Evolutionary conservation across 92 coral and sea anemone genomes (phyloP), one percentile per base, ranked within the genome.

Genomic region (Muricea muricata): DNA sequence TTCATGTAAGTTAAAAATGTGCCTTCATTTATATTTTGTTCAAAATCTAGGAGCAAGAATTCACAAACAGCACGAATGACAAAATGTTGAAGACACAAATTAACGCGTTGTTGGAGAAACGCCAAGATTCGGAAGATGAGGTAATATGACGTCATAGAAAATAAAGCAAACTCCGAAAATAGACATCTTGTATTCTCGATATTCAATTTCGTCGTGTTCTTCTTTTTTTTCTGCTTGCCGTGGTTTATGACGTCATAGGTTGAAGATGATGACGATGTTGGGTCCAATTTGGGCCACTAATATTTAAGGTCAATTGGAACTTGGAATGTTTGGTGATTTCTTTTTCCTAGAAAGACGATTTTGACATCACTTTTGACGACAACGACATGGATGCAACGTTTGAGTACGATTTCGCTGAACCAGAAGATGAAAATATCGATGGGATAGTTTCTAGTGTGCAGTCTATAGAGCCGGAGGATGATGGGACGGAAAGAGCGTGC

Each of bases 41-140:
- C 6, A 6, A 68, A 13, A 0, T 57, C 0, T 9, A 78, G 83
- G 83, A 78, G 14, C 23, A 58, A 32, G 71, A 17, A 41, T 21
- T 58, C 20, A 56, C 70, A 35, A 78, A 34, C 30, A 35, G 45
- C 26, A 33, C 23, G 24, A 37, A 25, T 78, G 71, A 58, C 15
- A 78, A 24, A 15, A 32, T 57, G 21, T 18, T 78, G 32, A 33
- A 78, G 63, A 56, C 23, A 45, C 83, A 78, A 23, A 78, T 78
- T 34, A 40, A 57, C 37, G 42, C 54, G 12, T 28, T 78, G 31
- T 28, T 56, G 20, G 72, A 78, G 54, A 56, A 57, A 37, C 71
- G 56, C 31, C 71, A 55, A 34, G 52, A 29, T 13, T 78, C 83
- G 6, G 83, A 58, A 26, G 58, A 78, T 15, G 83, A 78, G 70